Percentiles rank a stretch among this genome's conserved stretches.
Conservation (phyloP, 2,113 vertebrate genomes). For the Ellobius talpinus region DNA sequence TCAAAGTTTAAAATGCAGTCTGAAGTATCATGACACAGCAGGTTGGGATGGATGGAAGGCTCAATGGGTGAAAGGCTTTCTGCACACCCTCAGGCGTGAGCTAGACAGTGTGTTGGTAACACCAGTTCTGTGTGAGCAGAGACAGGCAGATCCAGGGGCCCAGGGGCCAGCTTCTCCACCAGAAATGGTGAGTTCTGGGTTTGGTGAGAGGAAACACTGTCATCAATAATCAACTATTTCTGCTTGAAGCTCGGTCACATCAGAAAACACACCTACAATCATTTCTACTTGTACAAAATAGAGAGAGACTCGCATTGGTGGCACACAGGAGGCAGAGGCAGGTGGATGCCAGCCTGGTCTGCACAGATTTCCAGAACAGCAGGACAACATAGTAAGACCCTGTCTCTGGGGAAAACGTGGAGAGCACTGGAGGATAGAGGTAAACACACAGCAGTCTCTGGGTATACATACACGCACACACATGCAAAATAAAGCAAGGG, state of each 20-base stretch:
- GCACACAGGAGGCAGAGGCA: background rate
- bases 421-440: background rate
- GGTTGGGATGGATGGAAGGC: background rate
- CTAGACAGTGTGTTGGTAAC: background rate
- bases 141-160: background rate
- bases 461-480: background rate
- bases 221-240: background rate
- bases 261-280: background rate
- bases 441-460: no score
- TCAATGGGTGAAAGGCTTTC: background rate
- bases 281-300: background rate
- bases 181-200: background rate
- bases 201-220: background rate
- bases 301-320: background rate
- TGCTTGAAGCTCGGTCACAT: background rate
- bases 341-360: background rate
- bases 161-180: background rate
- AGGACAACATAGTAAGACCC: background rate
- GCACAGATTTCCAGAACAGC: background rate
- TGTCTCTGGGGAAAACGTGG: background rate
- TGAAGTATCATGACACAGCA: background rate
- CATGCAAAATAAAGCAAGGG: background rate
- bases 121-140: background rate
- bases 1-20: background rate
- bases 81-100: background rate